Base-by-base conservation (phyloP, 2,797 vertebrate genomes). In the Odontamblyopus rebecca region DNA sequence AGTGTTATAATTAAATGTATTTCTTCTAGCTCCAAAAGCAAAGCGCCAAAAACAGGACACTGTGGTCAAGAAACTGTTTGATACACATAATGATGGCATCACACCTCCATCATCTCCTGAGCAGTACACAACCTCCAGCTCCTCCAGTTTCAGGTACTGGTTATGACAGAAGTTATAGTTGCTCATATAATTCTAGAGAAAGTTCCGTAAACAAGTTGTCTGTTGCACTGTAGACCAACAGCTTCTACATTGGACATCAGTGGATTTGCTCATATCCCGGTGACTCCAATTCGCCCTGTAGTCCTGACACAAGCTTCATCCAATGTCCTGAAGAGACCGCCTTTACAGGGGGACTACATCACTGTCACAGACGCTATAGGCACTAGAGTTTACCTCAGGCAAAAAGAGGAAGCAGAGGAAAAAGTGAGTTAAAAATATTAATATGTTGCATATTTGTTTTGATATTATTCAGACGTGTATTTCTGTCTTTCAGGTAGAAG, bases 331-430 rank as follows among this genome's bases (percentile, higher is more conserved):
- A 94, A 81, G 76, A 91, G 98, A 0, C 95, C 97, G 0, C 98
- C 98, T 0, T 1, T 95, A 30, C 89, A 95, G 60, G 97, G 97
- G 67, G 96, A 97, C 53, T 99, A 94, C n/a, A 11, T 99, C 92
- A 95, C 92, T 0, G 97, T 99, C 82, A 99, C 98, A 0, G 96
- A 96, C 77, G 93, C 91, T 0, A 81, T 81, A 0, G 98, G 98
- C 30, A 91, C 84, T 76, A 90, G 98, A 0, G 94, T 96, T 26
- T 99, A 97, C 80, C 91, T 99, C 79, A 81, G 91, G 12, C 82
- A 97, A 62, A 93, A 82, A 35, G 93, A 94, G 0, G 95, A 96
- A 50, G 23, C 66, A 0, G 68, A 4, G 16, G 23, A 23, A 27
- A 81, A 89, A 83, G 92, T 90, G 6, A 16, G 61, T 66, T 44